Percentiles rank a stretch among this genome's conserved stretches.
phyloP scores from a whole-genome alignment of 2,888 invertebrate species.

The Teinopalpus imperialis region DNA sequence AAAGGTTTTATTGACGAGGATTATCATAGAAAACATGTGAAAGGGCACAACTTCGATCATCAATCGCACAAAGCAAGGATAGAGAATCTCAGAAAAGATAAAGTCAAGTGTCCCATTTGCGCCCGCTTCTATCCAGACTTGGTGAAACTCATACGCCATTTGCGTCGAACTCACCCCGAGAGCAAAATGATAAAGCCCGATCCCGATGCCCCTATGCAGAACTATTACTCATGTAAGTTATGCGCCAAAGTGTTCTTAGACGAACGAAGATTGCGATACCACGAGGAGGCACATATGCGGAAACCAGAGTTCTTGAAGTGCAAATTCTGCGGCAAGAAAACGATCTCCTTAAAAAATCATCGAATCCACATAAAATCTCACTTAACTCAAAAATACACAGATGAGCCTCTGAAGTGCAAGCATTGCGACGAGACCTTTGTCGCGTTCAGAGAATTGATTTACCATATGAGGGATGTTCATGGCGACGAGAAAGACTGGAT shows the following conservation, averaged over 20 bases:
- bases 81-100: conserved; percentile 63
- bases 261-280: conserved; percentile 56
- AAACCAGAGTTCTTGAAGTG: conserved; percentile 73
- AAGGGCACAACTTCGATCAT: conserved; percentile 77
- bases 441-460: conserved; percentile 76
- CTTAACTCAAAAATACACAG: conserved; percentile 61
- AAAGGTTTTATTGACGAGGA: conserved; percentile 78
- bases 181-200: conserved; percentile 78
- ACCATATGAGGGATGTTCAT: conserved; percentile 72
- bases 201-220: conserved; percentile 68
- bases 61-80: conserved; percentile 64
- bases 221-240: conserved; percentile 64
- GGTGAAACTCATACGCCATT: conserved; percentile 69
- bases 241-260: conserved; percentile 72
- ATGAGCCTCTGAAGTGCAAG: conserved; percentile 64
- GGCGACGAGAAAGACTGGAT: conserved; percentile 74
- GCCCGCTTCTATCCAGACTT: conserved; percentile 64
- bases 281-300: conserved; percentile 65
- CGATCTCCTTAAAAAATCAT: conserved; percentile 63
- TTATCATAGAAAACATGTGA: conserved; percentile 71
- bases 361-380: conserved; percentile 68
- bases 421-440: conserved; percentile 72
- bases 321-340: conserved; percentile 73
- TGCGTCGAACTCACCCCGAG: conserved; percentile 70
- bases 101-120: conserved; percentile 74